Percentiles rank a stretch among this genome's conserved stretches.
These are phyloP conservation scores for Myotis findleyi DNA, from an alignment of 2,797 vertebrate species.

Conservation along the genomic window DNA sequence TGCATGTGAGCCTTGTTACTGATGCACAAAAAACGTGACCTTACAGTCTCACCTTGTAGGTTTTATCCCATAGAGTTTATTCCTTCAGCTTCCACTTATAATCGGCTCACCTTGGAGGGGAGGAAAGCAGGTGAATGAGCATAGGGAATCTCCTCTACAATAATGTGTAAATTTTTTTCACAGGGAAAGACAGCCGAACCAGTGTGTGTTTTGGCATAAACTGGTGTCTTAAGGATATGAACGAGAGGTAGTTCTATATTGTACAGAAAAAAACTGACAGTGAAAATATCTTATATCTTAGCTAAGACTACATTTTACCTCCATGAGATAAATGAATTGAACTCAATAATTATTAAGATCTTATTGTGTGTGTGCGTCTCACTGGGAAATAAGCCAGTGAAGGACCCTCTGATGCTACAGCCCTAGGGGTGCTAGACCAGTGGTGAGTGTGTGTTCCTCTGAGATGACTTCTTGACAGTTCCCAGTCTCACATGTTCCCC, in stretches of 20 bases:
- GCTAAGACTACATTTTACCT: background rate
- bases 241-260: background rate
- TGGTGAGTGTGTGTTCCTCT: background rate
- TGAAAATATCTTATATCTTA: background rate
- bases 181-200: background rate
- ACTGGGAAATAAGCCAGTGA: background rate
- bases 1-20: background rate
- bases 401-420: background rate
- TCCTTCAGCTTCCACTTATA: background rate
- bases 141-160: background rate
- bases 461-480: background rate
- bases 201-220: background rate
- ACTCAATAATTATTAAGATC: background rate
- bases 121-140: background rate
- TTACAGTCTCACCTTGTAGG: background rate
- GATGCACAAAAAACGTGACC: background rate
- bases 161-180: background rate
- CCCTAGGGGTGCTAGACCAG: background rate
- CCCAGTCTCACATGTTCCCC: background rate
- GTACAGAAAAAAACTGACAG: background rate
- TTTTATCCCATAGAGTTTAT: slow-evolving; percentile 4
- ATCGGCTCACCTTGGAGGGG: background rate
- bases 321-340: background rate
- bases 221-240: background rate
- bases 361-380: background rate